Evolutionary conservation across 2,888 invertebrate genomes (phyloP).

Genomic region (Hipparchia semele): DNA sequence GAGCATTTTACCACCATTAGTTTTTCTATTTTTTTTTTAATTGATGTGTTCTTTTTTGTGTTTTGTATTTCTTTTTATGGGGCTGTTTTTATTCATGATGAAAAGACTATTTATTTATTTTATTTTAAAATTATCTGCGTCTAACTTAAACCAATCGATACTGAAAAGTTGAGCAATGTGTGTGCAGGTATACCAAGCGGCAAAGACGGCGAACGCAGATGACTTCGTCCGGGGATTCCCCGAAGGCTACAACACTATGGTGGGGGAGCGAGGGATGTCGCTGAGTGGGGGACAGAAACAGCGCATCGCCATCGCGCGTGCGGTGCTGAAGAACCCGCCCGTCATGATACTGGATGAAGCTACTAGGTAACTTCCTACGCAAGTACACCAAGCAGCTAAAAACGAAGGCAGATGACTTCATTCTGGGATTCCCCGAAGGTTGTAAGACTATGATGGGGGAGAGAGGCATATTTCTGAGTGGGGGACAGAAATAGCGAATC

Average conservation of each 20-base stretch:
- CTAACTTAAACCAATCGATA: too few species aligned
- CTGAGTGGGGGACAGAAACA: slow-evolving; percentile 98
- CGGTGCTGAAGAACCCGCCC: slow-evolving; percentile 94
- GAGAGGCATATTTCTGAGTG: slow-evolving; percentile 94
- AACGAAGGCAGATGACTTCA: slow-evolving; percentile 91
- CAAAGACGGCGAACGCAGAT: slow-evolving; percentile 94
- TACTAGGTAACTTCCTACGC: slow-evolving; percentile 85
- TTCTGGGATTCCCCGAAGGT: slow-evolving; percentile 89
- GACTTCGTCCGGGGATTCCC: slow-evolving; percentile 94
- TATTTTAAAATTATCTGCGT: too few species aligned
- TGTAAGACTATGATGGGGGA: slow-evolving; percentile 95
- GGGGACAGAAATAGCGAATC: slow-evolving; percentile 97
- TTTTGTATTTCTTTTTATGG: too few species aligned
- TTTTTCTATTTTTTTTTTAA: too few species aligned
- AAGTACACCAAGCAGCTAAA: too few species aligned
- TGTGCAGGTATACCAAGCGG: slow-evolving; percentile 88
- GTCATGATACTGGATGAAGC: slow-evolving; percentile 96
- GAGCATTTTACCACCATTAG: too few species aligned
- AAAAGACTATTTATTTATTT: too few species aligned
- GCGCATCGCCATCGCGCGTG: slow-evolving; percentile 96
- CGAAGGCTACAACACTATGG: slow-evolving; percentile 91
- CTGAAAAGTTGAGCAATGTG: neutral
- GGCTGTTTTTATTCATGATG: too few species aligned
- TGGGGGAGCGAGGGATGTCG: slow-evolving; percentile 96
- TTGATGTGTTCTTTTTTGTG: too few species aligned